Conservation (phyloP, 2,888 invertebrate species). For the Melitaea athalia region DNA sequence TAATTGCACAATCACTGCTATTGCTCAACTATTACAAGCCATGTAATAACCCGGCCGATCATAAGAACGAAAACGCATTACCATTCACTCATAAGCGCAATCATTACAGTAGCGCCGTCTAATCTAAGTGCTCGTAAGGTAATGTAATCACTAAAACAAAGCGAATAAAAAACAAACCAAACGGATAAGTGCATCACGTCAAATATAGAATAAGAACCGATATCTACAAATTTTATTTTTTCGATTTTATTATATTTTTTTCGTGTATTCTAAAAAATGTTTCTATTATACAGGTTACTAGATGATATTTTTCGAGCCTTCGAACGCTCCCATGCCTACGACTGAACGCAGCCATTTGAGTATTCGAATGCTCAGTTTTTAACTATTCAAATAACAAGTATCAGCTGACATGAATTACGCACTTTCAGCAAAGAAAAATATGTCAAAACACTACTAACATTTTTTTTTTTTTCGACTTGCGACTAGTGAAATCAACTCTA, state of each 20-base stretch:
- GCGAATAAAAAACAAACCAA: conserved; percentile 72
- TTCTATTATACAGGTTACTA: conserved; percentile 74
- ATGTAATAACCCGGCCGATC: neutral
- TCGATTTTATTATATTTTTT: conserved; percentile 60
- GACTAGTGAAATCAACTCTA: conserved; percentile 84
- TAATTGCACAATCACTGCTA: too few species aligned
- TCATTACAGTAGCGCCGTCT: conserved; percentile 41
- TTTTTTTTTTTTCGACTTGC: conserved; percentile 77
- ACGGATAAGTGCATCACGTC: conserved; percentile 78
- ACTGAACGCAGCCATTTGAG: conserved; percentile 59
- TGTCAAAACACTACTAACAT: conserved; percentile 83
- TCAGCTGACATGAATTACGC: conserved; percentile 83
- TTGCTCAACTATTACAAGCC: too few species aligned
- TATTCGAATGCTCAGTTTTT: conserved; percentile 64
- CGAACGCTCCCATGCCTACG: conserved; percentile 70
- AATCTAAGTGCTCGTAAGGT: conserved; percentile 68
- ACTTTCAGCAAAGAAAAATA: conserved; percentile 84
- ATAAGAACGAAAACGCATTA: neutral
- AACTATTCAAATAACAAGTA: conserved; percentile 69
- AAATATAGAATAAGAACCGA: conserved; percentile 61
- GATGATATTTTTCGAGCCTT: conserved; percentile 54
- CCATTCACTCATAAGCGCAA: conserved; percentile 26
- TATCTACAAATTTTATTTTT: conserved; percentile 67
- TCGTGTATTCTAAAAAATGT: conserved; percentile 69
- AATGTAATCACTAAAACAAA: conserved; percentile 76